phyloP scores from a whole-genome alignment of 2,888 invertebrate genomes.

The Cephus pulcher region DNA sequence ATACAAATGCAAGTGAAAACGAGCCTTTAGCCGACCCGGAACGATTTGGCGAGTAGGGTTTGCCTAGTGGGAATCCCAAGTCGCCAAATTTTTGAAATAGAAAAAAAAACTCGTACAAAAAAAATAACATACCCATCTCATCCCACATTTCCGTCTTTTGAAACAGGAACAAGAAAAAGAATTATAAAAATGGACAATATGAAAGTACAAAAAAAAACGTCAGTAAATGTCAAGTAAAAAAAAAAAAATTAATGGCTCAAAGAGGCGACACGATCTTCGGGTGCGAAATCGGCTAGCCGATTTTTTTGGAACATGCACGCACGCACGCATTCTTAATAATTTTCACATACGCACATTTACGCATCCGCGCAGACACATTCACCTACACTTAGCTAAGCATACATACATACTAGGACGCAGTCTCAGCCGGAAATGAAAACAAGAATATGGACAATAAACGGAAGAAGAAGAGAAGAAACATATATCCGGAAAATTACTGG shows the following conservation, averaged over 20 bases:
- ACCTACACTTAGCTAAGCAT: background rate
- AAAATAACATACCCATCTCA: background rate
- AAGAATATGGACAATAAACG: background rate
- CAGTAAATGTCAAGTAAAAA: slow-evolving; percentile 8
- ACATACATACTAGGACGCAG: background rate
- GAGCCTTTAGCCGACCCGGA: background rate
- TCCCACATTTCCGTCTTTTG: slow-evolving; percentile 16
- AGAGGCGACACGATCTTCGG: background rate
- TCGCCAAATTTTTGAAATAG: background rate
- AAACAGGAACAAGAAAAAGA: slow-evolving; percentile 25
- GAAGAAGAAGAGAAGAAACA: background rate
- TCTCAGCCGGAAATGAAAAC: background rate
- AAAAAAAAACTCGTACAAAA: background rate
- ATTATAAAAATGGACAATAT: background rate
- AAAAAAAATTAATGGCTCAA: slow-evolving; percentile 20
- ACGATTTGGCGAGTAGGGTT: background rate
- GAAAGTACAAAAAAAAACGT: background rate
- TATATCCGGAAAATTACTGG: slow-evolving; percentile 41
- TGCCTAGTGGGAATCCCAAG: background rate
- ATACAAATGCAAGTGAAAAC: background rate
- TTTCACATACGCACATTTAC: slow-evolving; percentile 10
- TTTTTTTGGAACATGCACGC: slow-evolving; percentile 6
- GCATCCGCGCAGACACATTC: slow-evolving; percentile 29
- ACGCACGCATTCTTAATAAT: slow-evolving; percentile 18
- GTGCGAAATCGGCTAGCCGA: background rate